A percentile compares a stretch with the other conserved stretches of the same genome.
These are phyloP conservation scores for Dusona sp. DNA, from an alignment of 2,888 invertebrate genomes.

Conservation along the genomic window DNA sequence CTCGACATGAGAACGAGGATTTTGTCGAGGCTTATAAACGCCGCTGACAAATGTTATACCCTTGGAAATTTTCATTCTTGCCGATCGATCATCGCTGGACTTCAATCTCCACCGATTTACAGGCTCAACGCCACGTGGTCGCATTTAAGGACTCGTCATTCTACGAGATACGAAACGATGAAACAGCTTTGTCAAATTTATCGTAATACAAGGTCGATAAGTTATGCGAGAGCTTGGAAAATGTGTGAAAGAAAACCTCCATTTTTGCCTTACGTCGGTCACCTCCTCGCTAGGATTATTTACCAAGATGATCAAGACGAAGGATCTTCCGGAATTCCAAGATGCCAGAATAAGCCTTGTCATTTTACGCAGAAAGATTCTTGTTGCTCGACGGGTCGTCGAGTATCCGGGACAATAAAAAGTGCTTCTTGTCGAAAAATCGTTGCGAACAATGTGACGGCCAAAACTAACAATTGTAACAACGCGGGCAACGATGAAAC, in stretches of 20 bases:
- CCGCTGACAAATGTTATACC: slow-evolving; percentile 86
- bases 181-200: slow-evolving; percentile 85
- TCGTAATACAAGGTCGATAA: slow-evolving; percentile 83
- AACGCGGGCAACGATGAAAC: not conserved
- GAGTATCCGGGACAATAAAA: not conserved
- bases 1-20: slow-evolving; percentile 85
- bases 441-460: not conserved
- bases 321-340: not conserved
- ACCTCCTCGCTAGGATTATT: slow-evolving; percentile 84
- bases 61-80: slow-evolving; percentile 86
- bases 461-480: not conserved
- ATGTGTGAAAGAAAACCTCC: slow-evolving; percentile 83
- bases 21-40: slow-evolving; percentile 86
- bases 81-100: slow-evolving; percentile 85
- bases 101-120: slow-evolving; percentile 86
- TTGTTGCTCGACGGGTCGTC: not conserved
- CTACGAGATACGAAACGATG: slow-evolving; percentile 86
- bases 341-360: slow-evolving; percentile 25
- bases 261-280: slow-evolving; percentile 85
- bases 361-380: not conserved
- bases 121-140: slow-evolving; percentile 85
- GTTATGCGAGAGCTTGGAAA: slow-evolving; percentile 84
- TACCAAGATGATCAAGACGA: slow-evolving; percentile 78
- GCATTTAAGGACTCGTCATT: slow-evolving; percentile 85
- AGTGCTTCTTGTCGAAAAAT: slow-evolving; percentile 1